phyloP scores from a whole-genome alignment of 2,888 invertebrate genomes.

The Rhagophthalmus giganteus region DNA sequence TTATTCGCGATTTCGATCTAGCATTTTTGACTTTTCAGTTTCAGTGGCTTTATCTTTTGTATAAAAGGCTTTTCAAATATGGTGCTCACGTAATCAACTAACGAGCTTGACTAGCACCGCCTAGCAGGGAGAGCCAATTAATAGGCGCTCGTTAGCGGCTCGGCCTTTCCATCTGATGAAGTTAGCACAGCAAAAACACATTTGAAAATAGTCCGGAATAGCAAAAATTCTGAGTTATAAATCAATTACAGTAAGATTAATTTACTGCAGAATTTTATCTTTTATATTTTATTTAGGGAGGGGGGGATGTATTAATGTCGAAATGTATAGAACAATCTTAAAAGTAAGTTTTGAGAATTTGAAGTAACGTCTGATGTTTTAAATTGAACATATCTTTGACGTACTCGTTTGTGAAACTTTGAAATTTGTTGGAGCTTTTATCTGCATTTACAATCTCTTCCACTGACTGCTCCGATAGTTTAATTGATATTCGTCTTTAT shows the following conservation, averaged over 20 bases:
- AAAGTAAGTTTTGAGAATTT: too few relatives aligned
- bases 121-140: slow-evolving; percentile 35
- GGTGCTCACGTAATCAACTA: slow-evolving; percentile 36
- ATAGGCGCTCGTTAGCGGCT: slow-evolving; percentile 37
- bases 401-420: slow-evolving; percentile 10
- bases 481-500: slow-evolving; percentile 17
- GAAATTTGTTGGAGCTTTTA: slow-evolving; percentile 14
- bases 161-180: slow-evolving; percentile 25
- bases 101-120: slow-evolving; percentile 34
- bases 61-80: slow-evolving; percentile 30
- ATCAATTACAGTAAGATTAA: too few relatives aligned
- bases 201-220: slow-evolving; percentile 19
- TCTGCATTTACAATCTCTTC: slow-evolving; percentile 14
- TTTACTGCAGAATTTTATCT: too few relatives aligned
- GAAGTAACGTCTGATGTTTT: slow-evolving; percentile 1
- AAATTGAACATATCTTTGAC: slow-evolving; percentile 6
- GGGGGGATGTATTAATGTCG: too few relatives aligned
- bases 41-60: slow-evolving; percentile 17
- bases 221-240: slow-evolving; percentile 23
- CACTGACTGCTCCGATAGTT: slow-evolving; percentile 15
- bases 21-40: slow-evolving; percentile 18
- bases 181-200: slow-evolving; percentile 26
- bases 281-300: too few relatives aligned
- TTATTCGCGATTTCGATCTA: slow-evolving; percentile 12
- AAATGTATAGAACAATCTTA: too few relatives aligned